These are phyloP conservation scores for Spongilla lacustris DNA, from an alignment of 37 sponge, comb jelly and placozoan genomes.

Conservation along the genomic window DNA sequence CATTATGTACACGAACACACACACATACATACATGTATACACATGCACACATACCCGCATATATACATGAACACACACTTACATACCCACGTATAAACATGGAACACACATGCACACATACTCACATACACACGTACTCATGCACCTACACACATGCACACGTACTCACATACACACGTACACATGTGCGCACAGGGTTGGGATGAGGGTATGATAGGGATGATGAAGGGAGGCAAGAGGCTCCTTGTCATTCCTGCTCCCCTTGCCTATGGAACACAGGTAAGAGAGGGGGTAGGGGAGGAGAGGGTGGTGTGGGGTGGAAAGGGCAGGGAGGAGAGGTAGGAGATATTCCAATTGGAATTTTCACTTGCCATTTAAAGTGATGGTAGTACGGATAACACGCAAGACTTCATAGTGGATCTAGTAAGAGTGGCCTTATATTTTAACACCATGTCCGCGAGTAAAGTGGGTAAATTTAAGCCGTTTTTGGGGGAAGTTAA, in stretches of 20 bases:
- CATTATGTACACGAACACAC: no score
- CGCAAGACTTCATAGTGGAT: no score
- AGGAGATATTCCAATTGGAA: no score
- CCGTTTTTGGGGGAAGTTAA: no score
- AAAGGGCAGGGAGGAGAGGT: constrained; percentile 17
- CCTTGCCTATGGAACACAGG: constrained; percentile 86
- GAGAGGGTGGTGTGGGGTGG: neutral
- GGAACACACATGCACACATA: no score
- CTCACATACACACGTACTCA: neutral
- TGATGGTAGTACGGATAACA: no score
- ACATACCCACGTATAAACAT: no score
- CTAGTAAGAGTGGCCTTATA: no score
- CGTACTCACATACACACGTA: neutral
- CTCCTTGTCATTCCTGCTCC: constrained; percentile 80
- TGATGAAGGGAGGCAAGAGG: constrained; percentile 87
- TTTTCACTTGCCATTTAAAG: no score
- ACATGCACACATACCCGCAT: neutral
- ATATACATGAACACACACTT: no score
- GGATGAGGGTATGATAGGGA: constrained; percentile 93
- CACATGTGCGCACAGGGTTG: constrained; percentile 59
- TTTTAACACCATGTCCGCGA: no score
- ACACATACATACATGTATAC: neutral
- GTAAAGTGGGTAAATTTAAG: no score
- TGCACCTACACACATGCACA: neutral
- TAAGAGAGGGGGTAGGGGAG: constrained; percentile 44